Conservation (phyloP, 2,797 vertebrate genomes). For the Falco concolor region DNA sequence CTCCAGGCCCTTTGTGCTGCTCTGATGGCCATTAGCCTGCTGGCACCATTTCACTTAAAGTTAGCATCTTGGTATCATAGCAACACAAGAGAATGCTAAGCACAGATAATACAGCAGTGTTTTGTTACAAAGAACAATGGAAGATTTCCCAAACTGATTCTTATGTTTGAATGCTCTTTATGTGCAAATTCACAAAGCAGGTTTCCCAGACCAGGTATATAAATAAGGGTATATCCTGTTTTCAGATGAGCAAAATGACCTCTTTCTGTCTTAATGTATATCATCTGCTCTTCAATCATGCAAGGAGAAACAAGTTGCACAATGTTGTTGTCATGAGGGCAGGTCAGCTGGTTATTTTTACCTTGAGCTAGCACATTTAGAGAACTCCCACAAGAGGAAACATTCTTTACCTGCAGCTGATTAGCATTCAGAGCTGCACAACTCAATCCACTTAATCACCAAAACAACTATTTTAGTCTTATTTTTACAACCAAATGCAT, state of each 20-base stretch:
- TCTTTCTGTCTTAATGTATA: background rate
- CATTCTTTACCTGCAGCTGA: constrained; percentile 49
- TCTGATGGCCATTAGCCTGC: background rate
- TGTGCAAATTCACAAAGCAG: background rate
- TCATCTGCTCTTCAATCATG: background rate
- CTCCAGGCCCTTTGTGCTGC: background rate
- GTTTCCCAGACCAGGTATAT: background rate
- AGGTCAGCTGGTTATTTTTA: constrained; percentile 58
- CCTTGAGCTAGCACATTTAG: background rate
- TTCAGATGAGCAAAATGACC: background rate
- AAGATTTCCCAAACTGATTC: background rate
- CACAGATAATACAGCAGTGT: rapidly evolving
- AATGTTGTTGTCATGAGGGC: constrained; percentile 21
- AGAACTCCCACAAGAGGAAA: constrained; percentile 27
- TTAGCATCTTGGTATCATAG: constrained; percentile 28
- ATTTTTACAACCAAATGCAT: constrained; percentile 9
- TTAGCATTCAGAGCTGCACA: constrained; percentile 46
- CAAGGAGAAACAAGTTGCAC: constrained; percentile 17
- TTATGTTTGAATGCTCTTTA: background rate
- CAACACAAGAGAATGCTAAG: background rate
- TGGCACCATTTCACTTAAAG: background rate
- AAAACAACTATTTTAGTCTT: constrained; percentile 30
- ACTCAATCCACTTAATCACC: background rate
- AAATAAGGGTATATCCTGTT: background rate
- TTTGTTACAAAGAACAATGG: background rate